phyloP scores from a whole-genome alignment of 1,140 invertebrate genomes.

The Bombus superbus region DNA sequence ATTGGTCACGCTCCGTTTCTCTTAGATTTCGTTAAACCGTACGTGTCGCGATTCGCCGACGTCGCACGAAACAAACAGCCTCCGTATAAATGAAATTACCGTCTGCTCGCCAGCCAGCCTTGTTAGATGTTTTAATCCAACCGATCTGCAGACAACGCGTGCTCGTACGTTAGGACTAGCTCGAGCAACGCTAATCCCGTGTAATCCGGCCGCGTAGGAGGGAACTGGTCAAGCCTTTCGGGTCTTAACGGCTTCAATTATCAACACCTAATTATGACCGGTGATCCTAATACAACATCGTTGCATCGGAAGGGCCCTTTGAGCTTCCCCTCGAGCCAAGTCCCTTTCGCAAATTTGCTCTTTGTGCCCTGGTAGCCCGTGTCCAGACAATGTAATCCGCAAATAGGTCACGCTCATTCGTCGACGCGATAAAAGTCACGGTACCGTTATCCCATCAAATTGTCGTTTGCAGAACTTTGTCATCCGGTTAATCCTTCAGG shows the following conservation, averaged over 20 bases:
- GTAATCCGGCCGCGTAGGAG: constrained; percentile 60
- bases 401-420: constrained; percentile 6
- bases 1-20: background rate
- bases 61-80: background rate
- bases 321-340: constrained; percentile 47
- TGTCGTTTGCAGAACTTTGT: background rate
- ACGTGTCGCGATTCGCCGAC: background rate
- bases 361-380: constrained; percentile 52
- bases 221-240: constrained; percentile 71
- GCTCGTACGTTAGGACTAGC: constrained; percentile 27
- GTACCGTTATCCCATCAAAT: background rate
- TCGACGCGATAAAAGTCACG: constrained; percentile 25
- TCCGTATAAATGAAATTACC: constrained; percentile 25
- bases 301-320: constrained; percentile 43
- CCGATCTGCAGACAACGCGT: background rate
- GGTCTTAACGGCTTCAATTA: constrained; percentile 78
- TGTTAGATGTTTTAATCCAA: constrained; percentile 39
- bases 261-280: constrained; percentile 79
- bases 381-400: constrained; percentile 54
- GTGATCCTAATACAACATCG: constrained; percentile 75
- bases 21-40: background rate
- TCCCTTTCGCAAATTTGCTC: constrained; percentile 64
- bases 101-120: background rate
- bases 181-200: constrained; percentile 56
- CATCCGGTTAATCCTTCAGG: background rate